phyloP scores from a whole-genome alignment of 2,797 vertebrate genomes.

The Eleutherodactylus coqui region DNA sequence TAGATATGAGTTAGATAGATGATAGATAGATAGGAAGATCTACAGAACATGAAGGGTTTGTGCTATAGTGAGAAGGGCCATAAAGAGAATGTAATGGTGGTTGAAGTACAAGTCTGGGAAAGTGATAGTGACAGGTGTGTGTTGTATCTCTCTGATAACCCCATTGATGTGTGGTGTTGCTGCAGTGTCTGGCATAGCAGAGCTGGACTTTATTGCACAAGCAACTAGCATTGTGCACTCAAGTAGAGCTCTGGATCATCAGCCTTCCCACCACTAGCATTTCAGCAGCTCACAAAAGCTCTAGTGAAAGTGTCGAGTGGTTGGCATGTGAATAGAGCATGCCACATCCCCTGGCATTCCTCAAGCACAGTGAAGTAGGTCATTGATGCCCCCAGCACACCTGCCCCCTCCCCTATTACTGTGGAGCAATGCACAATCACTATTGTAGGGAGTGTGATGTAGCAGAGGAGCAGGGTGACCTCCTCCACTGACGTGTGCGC shows the following conservation, averaged over 20 bases:
- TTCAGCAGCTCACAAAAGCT: not conserved
- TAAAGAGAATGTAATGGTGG: not conserved
- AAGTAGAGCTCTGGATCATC: not conserved
- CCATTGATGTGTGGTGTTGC: not conserved
- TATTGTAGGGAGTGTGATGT: not conserved
- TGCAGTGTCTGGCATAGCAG: not conserved
- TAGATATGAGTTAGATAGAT: no score
- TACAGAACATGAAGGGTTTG: not conserved
- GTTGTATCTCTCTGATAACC: not conserved
- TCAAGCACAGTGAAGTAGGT: not conserved
- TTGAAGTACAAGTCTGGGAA: not conserved
- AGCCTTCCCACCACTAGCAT: not conserved
- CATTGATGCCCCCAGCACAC: conserved; percentile 11
- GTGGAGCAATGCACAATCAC: not conserved
- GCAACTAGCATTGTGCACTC: not conserved
- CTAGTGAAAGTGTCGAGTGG: not conserved
- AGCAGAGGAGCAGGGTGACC: conserved; percentile 28
- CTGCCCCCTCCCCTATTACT: not conserved
- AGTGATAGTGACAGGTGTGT: not conserved
- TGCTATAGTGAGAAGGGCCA: not conserved
- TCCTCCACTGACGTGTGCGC: conserved; percentile 54
- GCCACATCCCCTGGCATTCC: conserved; percentile 29
- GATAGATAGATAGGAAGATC: no score
- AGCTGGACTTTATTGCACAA: not conserved
- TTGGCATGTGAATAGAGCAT: conserved; percentile 7